A percentile compares a stretch with the other conserved stretches of the same genome.
phyloP scores from a whole-genome alignment of 2,113 vertebrate genomes.

The Apeltes quadracus region DNA sequence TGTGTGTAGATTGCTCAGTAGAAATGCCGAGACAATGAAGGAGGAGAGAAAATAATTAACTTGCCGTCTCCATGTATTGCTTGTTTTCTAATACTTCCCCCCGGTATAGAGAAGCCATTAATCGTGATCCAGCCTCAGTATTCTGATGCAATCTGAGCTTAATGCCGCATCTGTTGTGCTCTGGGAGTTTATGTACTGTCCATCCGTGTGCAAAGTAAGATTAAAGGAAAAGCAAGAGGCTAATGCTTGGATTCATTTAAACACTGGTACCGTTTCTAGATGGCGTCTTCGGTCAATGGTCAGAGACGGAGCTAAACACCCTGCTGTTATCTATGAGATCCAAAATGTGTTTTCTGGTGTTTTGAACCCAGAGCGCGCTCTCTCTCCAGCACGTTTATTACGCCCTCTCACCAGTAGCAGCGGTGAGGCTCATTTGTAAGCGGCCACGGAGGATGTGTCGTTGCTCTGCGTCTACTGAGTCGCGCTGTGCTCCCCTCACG shows the following conservation, averaged over 20 bases:
- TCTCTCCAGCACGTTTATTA: slow-evolving; percentile 3
- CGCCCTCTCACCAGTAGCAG: slow-evolving; percentile 5
- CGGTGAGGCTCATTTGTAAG: slow-evolving; percentile 49
- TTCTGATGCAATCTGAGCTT: slow-evolving; percentile 64
- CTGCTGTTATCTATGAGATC: slow-evolving; percentile 20
- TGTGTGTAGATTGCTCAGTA: slow-evolving; percentile 35
- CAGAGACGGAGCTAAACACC: neutral
- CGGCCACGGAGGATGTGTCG: slow-evolving; percentile 62
- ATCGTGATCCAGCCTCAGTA: slow-evolving; percentile 53
- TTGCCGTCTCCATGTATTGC: slow-evolving; percentile 53
- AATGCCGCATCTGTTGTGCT: slow-evolving; percentile 53
- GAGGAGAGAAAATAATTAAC: slow-evolving; percentile 29
- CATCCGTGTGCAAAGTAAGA: slow-evolving; percentile 61
- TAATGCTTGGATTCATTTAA: slow-evolving; percentile 55
- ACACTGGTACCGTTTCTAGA: slow-evolving; percentile 39
- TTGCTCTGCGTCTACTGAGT: slow-evolving; percentile 68
- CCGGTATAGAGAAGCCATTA: slow-evolving; percentile 52
- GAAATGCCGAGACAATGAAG: slow-evolving; percentile 38
- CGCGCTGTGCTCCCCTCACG: slow-evolving; percentile 35
- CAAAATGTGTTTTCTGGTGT: slow-evolving; percentile 10
- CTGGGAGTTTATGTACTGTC: slow-evolving; percentile 55
- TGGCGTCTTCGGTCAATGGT: slow-evolving; percentile 19
- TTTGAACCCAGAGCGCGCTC: no score
- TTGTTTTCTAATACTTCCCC: slow-evolving; percentile 62
- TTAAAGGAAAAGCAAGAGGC: slow-evolving; percentile 60